Percentiles rank a stretch among this genome's conserved stretches.
Conservation (phyloP, 1,140 invertebrate genomes). For the Drosophila guanche region DNA sequence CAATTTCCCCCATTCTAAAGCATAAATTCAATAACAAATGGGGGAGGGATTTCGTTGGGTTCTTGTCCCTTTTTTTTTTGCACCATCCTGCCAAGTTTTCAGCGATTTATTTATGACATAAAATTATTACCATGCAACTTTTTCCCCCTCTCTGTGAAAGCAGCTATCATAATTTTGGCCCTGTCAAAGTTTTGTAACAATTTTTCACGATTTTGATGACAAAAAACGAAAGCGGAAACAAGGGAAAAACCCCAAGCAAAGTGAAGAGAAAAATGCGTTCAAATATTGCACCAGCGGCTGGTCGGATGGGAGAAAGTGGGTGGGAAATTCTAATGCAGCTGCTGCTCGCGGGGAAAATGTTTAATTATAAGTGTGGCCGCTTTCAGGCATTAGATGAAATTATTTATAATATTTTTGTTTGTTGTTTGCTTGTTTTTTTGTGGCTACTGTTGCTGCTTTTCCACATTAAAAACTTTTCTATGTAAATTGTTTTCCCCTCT, state of each 20-base stretch:
- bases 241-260: not conserved
- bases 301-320: slow-evolving; percentile 1
- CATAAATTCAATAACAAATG: slow-evolving; percentile 52
- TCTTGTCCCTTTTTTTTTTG: slow-evolving; percentile 10
- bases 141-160: slow-evolving; percentile 12
- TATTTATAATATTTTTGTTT: slow-evolving; percentile 37
- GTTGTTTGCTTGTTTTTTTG: too few species aligned
- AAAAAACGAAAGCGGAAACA: slow-evolving; percentile 23
- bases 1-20: slow-evolving; percentile 26
- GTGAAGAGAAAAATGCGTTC: slow-evolving; percentile 57
- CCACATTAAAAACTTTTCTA: slow-evolving; percentile 28
- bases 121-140: slow-evolving; percentile 59
- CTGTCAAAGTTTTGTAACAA: slow-evolving; percentile 77
- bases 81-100: slow-evolving; percentile 18
- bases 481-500: slow-evolving; percentile 30
- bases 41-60: slow-evolving; percentile 25
- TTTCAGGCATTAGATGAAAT: slow-evolving; percentile 67
- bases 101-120: slow-evolving; percentile 70
- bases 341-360: slow-evolving; percentile 28
- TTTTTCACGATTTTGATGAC: slow-evolving; percentile 75
- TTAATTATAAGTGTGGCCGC: slow-evolving; percentile 50
- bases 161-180: slow-evolving; percentile 71
- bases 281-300: slow-evolving; percentile 54
- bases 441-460: slow-evolving; percentile 34
- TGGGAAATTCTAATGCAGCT: slow-evolving; percentile 53